These are phyloP conservation scores for Perithous albicinctus DNA, from an alignment of 2,888 invertebrate species.

Conservation along the genomic window DNA sequence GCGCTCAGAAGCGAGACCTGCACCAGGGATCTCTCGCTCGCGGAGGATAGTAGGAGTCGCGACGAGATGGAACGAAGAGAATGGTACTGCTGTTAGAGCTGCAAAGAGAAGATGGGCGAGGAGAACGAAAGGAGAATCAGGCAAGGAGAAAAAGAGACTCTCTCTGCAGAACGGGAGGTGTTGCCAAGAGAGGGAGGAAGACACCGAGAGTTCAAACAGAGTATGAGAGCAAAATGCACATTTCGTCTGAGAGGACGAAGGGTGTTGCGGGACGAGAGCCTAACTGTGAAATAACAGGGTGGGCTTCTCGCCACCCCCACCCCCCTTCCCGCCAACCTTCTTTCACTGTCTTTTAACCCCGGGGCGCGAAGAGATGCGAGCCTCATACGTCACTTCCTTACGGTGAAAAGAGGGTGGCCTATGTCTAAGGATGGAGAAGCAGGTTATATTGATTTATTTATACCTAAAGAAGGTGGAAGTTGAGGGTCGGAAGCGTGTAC, in stretches of 20 bases:
- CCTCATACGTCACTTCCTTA: slow-evolving; percentile 82
- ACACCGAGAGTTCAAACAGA: not conserved
- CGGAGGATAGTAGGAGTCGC: slow-evolving; percentile 40
- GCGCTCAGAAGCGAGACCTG: slow-evolving; percentile 71
- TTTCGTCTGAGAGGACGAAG: not conserved
- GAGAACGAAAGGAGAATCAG: slow-evolving; percentile 18
- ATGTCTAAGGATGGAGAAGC: slow-evolving; percentile 70
- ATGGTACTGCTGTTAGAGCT: slow-evolving; percentile 45
- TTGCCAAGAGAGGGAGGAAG: slow-evolving; percentile 67
- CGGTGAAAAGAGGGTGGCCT: slow-evolving; percentile 74
- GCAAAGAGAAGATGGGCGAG: slow-evolving; percentile 31
- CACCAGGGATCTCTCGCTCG: slow-evolving; percentile 41
- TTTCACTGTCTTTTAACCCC: slow-evolving; percentile 33
- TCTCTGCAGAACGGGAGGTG: slow-evolving; percentile 65
- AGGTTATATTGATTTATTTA: slow-evolving; percentile 84
- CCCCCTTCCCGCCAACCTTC: slow-evolving; percentile 67
- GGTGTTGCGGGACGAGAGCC: slow-evolving; percentile 75
- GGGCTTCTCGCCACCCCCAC: slow-evolving; percentile 77
- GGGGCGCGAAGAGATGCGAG: slow-evolving; percentile 72
- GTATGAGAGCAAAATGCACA: too few species aligned
- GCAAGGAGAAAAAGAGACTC: slow-evolving; percentile 27
- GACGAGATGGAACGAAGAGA: slow-evolving; percentile 52
- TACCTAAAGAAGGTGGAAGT: slow-evolving; percentile 72
- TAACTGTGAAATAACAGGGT: slow-evolving; percentile 84
- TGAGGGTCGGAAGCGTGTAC: not conserved